These are phyloP conservation scores for Periophthalmus modestus DNA, from an alignment of 2,113 vertebrate species.

Conservation along the genomic window DNA sequence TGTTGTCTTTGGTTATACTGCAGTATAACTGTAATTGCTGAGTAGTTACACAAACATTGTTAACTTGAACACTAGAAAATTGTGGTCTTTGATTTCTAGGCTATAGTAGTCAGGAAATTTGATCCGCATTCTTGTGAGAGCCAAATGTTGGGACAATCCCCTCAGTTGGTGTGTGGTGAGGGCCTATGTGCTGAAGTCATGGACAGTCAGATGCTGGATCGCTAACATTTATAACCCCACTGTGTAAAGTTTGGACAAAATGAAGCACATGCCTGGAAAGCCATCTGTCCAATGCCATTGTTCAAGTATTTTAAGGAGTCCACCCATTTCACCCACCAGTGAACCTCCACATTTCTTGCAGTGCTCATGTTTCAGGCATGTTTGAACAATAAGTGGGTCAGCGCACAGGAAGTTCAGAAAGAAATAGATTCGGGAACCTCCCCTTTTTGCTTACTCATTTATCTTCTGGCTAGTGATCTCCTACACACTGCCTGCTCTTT, in stretches of 20 bases:
- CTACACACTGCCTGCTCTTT: conserved; percentile 33
- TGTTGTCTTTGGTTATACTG: background rate
- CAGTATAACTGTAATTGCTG: background rate
- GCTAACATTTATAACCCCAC: background rate
- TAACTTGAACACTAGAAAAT: background rate
- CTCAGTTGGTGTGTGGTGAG: background rate
- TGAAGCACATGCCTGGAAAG: conserved; percentile 7
- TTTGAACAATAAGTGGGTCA: conserved; percentile 74
- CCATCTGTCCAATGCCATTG: conserved; percentile 46
- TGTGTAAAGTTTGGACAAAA: conserved; percentile 22
- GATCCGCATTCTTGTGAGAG: background rate
- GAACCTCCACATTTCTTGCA: conserved; percentile 56
- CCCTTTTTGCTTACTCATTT: conserved; percentile 49
- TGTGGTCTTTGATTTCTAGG: background rate
- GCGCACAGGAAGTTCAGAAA: conserved; percentile 51
- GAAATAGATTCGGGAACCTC: conserved; percentile 54
- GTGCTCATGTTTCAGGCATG: conserved; percentile 52
- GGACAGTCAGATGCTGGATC: background rate
- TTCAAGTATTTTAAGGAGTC: conserved; percentile 34
- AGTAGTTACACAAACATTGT: background rate
- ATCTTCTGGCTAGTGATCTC: conserved; percentile 39
- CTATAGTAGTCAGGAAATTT: background rate
- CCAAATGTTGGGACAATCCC: background rate
- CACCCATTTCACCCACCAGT: conserved; percentile 39
- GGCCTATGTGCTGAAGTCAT: background rate